phyloP scores from a whole-genome alignment of 2,113 vertebrate genomes.

The Hymenochirus boettgeri region DNA sequence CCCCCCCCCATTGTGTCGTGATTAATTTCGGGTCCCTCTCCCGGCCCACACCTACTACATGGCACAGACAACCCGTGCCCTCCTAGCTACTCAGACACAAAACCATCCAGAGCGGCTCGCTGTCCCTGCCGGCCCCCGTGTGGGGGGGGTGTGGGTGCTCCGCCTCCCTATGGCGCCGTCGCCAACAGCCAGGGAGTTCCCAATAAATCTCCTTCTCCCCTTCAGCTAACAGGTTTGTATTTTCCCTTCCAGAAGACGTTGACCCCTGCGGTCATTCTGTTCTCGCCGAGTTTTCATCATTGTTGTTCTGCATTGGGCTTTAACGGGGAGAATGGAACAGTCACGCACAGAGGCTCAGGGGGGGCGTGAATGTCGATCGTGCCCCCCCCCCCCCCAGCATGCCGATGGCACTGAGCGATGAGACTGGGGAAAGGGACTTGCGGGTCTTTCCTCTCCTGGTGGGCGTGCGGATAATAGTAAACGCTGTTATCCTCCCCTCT shows the following conservation, averaged over 20 bases:
- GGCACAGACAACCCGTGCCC: conserved; percentile 45
- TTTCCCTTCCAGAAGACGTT: conserved; percentile 17
- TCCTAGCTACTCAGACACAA: not conserved
- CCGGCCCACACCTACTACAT: too few species aligned
- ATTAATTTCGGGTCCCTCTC: too few species aligned
- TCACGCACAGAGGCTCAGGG: conserved; percentile 29
- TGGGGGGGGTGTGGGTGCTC: too few species aligned
- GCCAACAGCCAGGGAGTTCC: conserved; percentile 44
- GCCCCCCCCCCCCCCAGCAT: conserved; percentile 16
- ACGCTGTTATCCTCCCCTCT: conserved; percentile 39
- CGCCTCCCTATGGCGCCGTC: conserved; percentile 22
- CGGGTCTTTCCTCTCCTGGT: conserved; percentile 26
- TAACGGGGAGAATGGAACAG: conserved; percentile 10
- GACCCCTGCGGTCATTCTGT: conserved; percentile 30
- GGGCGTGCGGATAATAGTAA: conserved; percentile 37
- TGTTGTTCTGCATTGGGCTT: conserved; percentile 24
- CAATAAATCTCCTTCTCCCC: not conserved
- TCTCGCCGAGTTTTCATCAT: conserved; percentile 20
- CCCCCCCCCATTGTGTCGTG: too few species aligned
- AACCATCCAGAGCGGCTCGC: not conserved
- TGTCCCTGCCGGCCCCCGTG: too few species aligned
- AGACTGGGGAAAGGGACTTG: conserved; percentile 18
- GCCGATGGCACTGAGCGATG: conserved; percentile 12
- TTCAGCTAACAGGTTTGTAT: conserved; percentile 4
- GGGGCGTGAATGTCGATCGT: conserved; percentile 11